phyloP scores from a whole-genome alignment of 2,113 vertebrate species.

The Plotosus lineatus region DNA sequence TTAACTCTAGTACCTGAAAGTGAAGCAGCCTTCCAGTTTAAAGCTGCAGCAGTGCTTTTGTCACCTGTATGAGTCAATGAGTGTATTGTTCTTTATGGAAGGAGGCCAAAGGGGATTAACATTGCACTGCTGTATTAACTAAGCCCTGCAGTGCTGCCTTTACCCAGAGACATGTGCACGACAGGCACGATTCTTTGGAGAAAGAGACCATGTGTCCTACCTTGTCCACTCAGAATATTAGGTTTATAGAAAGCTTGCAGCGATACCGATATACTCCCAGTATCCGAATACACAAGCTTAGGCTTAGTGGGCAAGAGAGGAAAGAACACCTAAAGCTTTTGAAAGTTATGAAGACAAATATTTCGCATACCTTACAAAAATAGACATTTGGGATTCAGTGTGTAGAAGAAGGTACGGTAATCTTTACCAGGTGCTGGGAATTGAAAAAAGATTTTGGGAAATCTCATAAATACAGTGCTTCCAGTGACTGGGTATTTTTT shows the following conservation, averaged over 20 bases:
- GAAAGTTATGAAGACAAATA: slow-evolving; percentile 44
- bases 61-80: slow-evolving; percentile 6
- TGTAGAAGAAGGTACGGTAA: neutral
- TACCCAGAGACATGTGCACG: slow-evolving; percentile 1
- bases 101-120: slow-evolving; percentile 23
- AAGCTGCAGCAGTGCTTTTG: slow-evolving; percentile 15
- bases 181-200: neutral
- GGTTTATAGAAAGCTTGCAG: neutral
- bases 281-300: slow-evolving; percentile 24
- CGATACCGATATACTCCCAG: neutral
- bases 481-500: neutral
- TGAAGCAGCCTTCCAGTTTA: neutral
- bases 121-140: slow-evolving; percentile 27
- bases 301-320: slow-evolving; percentile 4
- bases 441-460: slow-evolving; percentile 29
- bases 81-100: slow-evolving; percentile 19
- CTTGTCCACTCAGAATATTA: slow-evolving; percentile 9
- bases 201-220: neutral
- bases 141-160: slow-evolving; percentile 20
- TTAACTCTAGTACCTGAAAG: neutral
- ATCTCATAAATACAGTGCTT: slow-evolving; percentile 10
- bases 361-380: slow-evolving; percentile 44
- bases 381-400: slow-evolving; percentile 11
- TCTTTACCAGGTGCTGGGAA: slow-evolving; percentile 28
- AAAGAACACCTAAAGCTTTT: slow-evolving; percentile 38